A percentile compares a stretch with the other conserved stretches of the same genome.
phyloP scores from a whole-genome alignment of 1,140 invertebrate genomes.

The Zaprionus kolodkinae region DNA sequence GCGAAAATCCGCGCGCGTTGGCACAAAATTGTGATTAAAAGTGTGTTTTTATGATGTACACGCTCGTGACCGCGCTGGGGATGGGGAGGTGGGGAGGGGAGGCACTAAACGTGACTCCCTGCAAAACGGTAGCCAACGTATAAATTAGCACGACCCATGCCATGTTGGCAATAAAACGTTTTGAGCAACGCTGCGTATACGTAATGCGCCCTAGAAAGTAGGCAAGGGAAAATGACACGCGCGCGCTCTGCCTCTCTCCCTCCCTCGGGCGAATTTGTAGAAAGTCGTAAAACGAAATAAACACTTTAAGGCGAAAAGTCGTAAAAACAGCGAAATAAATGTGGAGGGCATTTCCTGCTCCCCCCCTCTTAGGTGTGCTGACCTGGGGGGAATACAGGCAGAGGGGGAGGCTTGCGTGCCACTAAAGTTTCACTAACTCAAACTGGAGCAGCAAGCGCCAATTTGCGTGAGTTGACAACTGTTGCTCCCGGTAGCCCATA shows the following conservation, averaged over 20 bases:
- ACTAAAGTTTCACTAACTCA: conserved; percentile 44
- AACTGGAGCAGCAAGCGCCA: conserved; percentile 23
- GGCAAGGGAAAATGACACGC: conserved; percentile 74
- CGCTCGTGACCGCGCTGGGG: conserved; percentile 51
- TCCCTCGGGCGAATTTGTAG: conserved; percentile 61
- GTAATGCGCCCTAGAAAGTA: conserved; percentile 51
- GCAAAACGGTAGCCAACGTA: conserved; percentile 45
- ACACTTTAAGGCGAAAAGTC: conserved; percentile 77
- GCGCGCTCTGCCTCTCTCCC: conserved; percentile 44
- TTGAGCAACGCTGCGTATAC: conserved; percentile 63
- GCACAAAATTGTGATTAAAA: conserved; percentile 74
- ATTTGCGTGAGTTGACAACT: conserved; percentile 42
- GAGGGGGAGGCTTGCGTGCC: conserved; percentile 13
- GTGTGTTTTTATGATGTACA: conserved; percentile 74
- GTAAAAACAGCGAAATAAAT: conserved; percentile 74
- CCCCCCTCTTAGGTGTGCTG: background rate
- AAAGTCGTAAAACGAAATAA: conserved; percentile 79
- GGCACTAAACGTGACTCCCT: conserved; percentile 46
- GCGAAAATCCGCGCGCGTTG: conserved; percentile 44
- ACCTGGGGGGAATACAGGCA: background rate
- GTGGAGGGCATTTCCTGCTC: background rate
- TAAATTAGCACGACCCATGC: conserved; percentile 69
- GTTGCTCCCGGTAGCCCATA: conserved; percentile 18
- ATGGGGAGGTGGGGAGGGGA: background rate
- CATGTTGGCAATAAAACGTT: conserved; percentile 70